Conservation (phyloP, 2,113 vertebrate species). For the Gavia stellata region DNA sequence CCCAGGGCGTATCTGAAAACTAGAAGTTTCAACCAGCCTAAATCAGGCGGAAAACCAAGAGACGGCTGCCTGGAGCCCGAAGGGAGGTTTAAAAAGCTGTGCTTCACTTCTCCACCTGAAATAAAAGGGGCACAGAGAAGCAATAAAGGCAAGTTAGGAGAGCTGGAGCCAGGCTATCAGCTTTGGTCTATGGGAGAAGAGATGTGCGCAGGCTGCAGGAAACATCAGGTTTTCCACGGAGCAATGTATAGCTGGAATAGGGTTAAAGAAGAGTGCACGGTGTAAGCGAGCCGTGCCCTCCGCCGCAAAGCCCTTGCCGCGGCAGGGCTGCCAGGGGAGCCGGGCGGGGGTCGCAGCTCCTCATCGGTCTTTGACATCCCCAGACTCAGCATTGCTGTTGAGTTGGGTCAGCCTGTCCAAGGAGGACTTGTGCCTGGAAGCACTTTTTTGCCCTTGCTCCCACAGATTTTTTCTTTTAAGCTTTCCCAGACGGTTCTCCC, state of each 20-base stretch:
- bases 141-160: not conserved
- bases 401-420: not conserved
- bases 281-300: fast-evolving
- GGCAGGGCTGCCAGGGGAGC: not conserved
- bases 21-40: not conserved
- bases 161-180: not conserved
- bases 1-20: not conserved
- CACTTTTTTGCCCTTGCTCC: not conserved
- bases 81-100: no score
- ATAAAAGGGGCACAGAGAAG: not conserved
- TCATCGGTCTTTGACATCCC: fast-evolving
- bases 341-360: fast-evolving
- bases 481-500: fast-evolving
- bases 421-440: not conserved
- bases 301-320: fast-evolving
- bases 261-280: fast-evolving
- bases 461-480: not conserved
- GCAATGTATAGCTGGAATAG: fast-evolving
- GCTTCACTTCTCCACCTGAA: not conserved
- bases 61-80: fast-evolving
- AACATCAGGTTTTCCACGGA: not conserved
- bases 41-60: not conserved
- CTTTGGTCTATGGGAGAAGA: fast-evolving
- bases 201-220: not conserved
- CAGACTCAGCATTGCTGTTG: not conserved